Evolutionary conservation across 2,888 invertebrate species (phyloP), one percentile per base, ranked within the genome.

Genomic region (Brenthis hecate): DNA sequence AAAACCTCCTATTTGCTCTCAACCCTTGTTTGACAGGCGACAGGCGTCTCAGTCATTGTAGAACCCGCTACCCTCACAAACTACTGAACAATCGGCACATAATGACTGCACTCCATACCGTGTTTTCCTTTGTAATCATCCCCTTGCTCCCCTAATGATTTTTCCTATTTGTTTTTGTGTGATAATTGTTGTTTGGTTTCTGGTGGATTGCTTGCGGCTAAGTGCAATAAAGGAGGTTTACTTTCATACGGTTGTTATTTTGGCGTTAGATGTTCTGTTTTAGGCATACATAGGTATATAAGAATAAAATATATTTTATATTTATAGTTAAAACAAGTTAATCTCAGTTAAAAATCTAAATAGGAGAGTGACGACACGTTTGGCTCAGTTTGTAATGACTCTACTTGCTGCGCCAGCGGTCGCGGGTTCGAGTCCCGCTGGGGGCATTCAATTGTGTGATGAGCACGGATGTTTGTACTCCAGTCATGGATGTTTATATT

Each of bases 141-240:
- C 88, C 88, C 85, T 77, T 74, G 76, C 77, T 85, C 85, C 88
- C 88, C 88, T 89, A 89, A 88, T 88, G 89, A 89, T 91, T 90
- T 87, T 89, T 88, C 88, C 84, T 92, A 87, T 92, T 92, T 92
- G 91, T 91, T 92, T 92, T 91, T 89, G 89, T 91, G 84, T 82
- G 79, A 85, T 91, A 91, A 92, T 92, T 92, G 88, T 80, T 91
- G 89, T 91, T 90, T 88, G 87, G 89, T 89, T 89, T 86, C 87
- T 85, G 82, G 85, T 85, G 85, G 86, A 89, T 89, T 87, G 89
- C 85, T 85, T 84, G 88, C 81, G 87, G 87, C 85, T 80, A 83
- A 83, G 85, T 83, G 80, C 79, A 74, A 75, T 71, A 72, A 75
- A 73, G 73, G 71, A 75, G 75, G 76, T 73, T 77, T 73, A 76